A percentile compares a stretch with the other conserved stretches of the same genome.
phyloP scores from a whole-genome alignment of 2,888 invertebrate genomes.

The Cistogaster globosa region DNA sequence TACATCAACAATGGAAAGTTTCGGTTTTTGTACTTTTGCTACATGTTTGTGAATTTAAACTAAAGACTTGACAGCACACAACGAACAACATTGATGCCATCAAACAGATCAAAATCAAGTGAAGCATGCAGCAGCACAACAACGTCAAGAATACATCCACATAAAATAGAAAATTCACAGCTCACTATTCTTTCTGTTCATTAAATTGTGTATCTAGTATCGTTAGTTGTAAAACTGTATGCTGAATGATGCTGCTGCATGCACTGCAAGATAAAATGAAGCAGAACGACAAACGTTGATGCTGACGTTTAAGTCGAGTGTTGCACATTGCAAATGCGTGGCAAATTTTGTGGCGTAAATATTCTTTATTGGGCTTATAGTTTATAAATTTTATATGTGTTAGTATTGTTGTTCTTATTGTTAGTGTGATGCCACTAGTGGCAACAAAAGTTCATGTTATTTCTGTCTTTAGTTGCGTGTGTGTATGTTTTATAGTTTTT shows the following conservation, averaged over 20 bases:
- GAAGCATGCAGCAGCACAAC: slow-evolving; percentile 55
- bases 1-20: slow-evolving; percentile 16
- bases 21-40: slow-evolving; percentile 3
- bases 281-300: slow-evolving; percentile 17
- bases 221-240: not conserved
- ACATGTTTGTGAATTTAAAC: slow-evolving; percentile 34
- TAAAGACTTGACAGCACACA: slow-evolving; percentile 66
- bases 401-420: not conserved
- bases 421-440: slow-evolving; percentile 48
- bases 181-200: slow-evolving; percentile 31
- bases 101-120: slow-evolving; percentile 70
- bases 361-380: slow-evolving; percentile 63
- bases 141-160: slow-evolving; percentile 43
- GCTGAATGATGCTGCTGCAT: too few relatives aligned
- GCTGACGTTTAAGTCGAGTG: slow-evolving; percentile 42
- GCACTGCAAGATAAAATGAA: slow-evolving; percentile 24
- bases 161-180: slow-evolving; percentile 50
- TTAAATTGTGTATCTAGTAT: slow-evolving; percentile 10
- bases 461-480: slow-evolving; percentile 5
- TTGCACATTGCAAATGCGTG: slow-evolving; percentile 58
- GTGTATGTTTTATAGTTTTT: not conserved
- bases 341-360: slow-evolving; percentile 70
- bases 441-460: slow-evolving; percentile 36
- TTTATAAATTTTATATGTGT: slow-evolving; percentile 33
- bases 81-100: slow-evolving; percentile 66